A percentile compares a stretch with the other conserved stretches of the same genome.
phyloP scores from a whole-genome alignment of 2,113 vertebrate species.

The Merops nubicus region DNA sequence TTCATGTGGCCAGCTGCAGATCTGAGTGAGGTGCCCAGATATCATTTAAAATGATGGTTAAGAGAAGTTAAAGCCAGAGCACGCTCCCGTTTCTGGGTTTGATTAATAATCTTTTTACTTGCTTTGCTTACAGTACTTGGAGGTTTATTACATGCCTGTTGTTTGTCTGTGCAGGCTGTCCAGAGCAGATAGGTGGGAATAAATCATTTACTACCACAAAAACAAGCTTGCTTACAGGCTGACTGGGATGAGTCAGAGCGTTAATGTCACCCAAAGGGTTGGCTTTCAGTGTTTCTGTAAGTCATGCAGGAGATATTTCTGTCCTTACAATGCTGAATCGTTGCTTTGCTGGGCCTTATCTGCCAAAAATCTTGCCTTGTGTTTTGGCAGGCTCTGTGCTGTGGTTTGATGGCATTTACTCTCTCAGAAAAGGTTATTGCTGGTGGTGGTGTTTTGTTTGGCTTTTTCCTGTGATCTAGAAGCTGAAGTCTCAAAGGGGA shows the following conservation, averaged over 20 bases:
- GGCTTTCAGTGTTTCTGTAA: background rate
- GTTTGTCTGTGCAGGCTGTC: background rate
- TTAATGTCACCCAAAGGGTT: slow-evolving; percentile 37
- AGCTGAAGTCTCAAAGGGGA: background rate
- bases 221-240: background rate
- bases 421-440: background rate
- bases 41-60: background rate
- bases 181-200: background rate
- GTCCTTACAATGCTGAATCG: background rate
- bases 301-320: slow-evolving; percentile 31
- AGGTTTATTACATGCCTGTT: background rate
- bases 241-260: background rate
- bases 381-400: background rate
- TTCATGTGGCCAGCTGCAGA: background rate
- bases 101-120: background rate
- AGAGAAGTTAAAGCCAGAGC: background rate
- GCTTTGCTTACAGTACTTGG: background rate
- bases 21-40: background rate
- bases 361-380: background rate
- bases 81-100: background rate
- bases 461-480: background rate
- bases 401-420: background rate
- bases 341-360: slow-evolving; percentile 1
- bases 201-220: background rate
- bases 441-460: background rate